These are phyloP conservation scores for Bufo gargarizans DNA, from an alignment of 2,113 vertebrate genomes.

Conservation along the genomic window DNA sequence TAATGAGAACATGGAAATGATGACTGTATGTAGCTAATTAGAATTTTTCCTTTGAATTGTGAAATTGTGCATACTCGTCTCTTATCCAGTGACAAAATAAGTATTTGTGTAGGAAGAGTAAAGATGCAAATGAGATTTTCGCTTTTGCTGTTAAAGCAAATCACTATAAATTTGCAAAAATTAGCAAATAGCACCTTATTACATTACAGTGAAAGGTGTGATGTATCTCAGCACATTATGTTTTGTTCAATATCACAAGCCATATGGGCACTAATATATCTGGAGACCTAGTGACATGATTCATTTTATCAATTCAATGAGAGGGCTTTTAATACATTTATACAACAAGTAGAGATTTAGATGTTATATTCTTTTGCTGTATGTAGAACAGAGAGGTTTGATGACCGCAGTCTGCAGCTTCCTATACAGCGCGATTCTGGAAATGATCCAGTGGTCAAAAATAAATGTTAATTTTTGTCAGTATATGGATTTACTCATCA, in stretches of 20 bases:
- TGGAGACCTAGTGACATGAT: neutral
- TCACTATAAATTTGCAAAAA: neutral
- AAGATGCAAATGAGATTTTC: constrained; percentile 11
- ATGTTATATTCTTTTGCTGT: neutral
- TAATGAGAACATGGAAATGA: neutral
- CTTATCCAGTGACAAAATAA: neutral
- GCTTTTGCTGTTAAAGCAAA: neutral
- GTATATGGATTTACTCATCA: neutral
- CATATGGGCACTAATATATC: neutral
- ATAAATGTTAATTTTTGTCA: neutral
- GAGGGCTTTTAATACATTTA: neutral
- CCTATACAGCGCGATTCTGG: neutral
- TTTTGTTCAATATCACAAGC: constrained; percentile 22
- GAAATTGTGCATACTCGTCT: neutral
- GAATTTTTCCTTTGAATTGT: neutral
- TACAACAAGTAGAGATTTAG: neutral
- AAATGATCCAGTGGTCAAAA: neutral
- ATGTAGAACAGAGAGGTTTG: neutral
- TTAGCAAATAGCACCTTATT: neutral
- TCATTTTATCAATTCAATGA: neutral
- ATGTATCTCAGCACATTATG: constrained; percentile 24
- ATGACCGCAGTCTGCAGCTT: neutral
- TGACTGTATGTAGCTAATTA: neutral
- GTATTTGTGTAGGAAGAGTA: constrained; percentile 19
- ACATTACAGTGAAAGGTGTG: constrained; percentile 12